Evolutionary conservation across 1,140 invertebrate genomes (phyloP), one percentile per base, ranked within the genome.

Genomic region (Oryzaephilus surinamensis): DNA sequence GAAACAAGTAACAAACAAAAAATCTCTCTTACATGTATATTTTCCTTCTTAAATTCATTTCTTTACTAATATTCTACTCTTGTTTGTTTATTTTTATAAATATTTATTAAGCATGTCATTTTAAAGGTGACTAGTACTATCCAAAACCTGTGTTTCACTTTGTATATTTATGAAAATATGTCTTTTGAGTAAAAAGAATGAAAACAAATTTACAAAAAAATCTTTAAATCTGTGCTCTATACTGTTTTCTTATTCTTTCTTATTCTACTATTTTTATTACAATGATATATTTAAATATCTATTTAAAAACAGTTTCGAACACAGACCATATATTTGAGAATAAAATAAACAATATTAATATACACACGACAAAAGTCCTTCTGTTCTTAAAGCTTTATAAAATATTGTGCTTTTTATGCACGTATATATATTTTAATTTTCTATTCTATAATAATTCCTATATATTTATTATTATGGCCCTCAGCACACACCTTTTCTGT

Each of bases 121-220:
- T 20, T 27, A 15, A 42, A 52, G 52, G 54, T 57, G 54, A 57
- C 52, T 46, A 52, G 54, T 57, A 57, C 54, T 57, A 54, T 54
- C 54, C 48, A 57, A 57, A n/a, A 57, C 48, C 54, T 54, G 43
- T 51, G 45, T 41, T 41, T 44, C 44, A 30, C 38, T 40, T 46
- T 24, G 8, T 24, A n/a, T 48, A 38, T 32, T 37, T 43, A 28
- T 37, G n/a, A n/a, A n/a, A n/a, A n/a, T n/a, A n/a, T n/a, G n/a
- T n/a, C n/a, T n/a, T n/a, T n/a, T n/a, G n/a, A n/a, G n/a, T n/a
- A n/a, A n/a, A n/a, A n/a, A n/a, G n/a, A n/a, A n/a, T n/a, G n/a
- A n/a, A n/a, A n/a, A n/a, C n/a, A n/a, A 36, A 27, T 41, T 31
- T 20, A 42, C 28, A 27, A 17, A 20, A 38, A 38, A 39, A 24